Base-by-base conservation (phyloP, 2,797 vertebrate species). In the Arrhamphus sclerolepis region DNA sequence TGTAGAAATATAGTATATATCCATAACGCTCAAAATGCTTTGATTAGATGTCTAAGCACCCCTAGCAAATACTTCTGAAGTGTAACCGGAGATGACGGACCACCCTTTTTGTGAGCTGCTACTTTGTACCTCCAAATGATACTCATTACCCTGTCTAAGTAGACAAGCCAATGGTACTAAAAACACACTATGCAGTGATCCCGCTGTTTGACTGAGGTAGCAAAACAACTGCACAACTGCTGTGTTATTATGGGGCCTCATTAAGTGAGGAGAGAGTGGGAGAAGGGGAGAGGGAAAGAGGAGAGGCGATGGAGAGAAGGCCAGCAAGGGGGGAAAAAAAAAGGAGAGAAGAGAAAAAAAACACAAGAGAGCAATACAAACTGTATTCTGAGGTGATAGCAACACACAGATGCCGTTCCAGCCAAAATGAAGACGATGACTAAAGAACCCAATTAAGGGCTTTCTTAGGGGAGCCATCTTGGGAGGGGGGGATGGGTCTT, bases 181-280 rank as follows among this genome's bases (percentile, higher is more conserved):
- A 91, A 92, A 87, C 87, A 88, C 85, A 87, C 90, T 81, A 89
- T 81, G 88, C 85, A 75, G 90, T 85, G 86, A 88, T 90, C 92
- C 92, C 9, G 91, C 92, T 93, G 92, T 92, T 92, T 91, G 89
- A 92, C 91, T 89, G 90, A 93, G 89, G 89, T 89, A 91, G 90
- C 91, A 92, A 92, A 93, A 92, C 90, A 93, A 92, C 91, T 91
- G 91, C 90, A 91, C 92, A 92, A 92, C 92, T 89, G 90, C 91
- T 89, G 91, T 90, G 91, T 92, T 93, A 93, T 93, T 92, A 93
- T 91, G 91, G 91, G 89, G 91, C 90, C 92, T 93, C 92, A 93
- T 93, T 93, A 93, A 91, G 90, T 91, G 89, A 91, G 89, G 90
- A 85, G 89, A 90, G 89, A 90, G 86, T 77, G 83, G 80, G 82